Evolutionary conservation across 1,140 invertebrate species (phyloP).

Genomic region (Coenobita brevimanus): DNA sequence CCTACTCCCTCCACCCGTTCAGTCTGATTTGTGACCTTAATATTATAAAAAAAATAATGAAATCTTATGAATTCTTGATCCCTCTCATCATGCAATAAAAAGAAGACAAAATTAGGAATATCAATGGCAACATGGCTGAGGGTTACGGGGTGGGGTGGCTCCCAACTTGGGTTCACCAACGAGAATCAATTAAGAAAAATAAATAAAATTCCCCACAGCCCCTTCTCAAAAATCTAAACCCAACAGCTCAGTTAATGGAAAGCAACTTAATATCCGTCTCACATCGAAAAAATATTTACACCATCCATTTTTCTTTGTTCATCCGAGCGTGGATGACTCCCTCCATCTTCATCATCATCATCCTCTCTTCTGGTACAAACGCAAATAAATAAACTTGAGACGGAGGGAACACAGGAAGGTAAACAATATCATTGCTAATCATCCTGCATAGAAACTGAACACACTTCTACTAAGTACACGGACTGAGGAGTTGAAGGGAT

Average conservation of each 20-base stretch:
- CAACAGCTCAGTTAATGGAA: too few relatives aligned
- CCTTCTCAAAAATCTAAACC: too few relatives aligned
- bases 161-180: too few relatives aligned
- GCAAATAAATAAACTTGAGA: neutral
- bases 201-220: too few relatives aligned
- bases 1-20: slow-evolving; percentile 23
- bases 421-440: slow-evolving; percentile 58
- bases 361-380: too few relatives aligned
- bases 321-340: too few relatives aligned
- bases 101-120: slow-evolving; percentile 3
- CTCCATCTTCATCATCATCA: too few relatives aligned
- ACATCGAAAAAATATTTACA: too few relatives aligned
- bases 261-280: too few relatives aligned
- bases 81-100: slow-evolving; percentile 50
- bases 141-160: neutral
- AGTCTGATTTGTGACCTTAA: slow-evolving; percentile 45
- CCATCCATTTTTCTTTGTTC: too few relatives aligned
- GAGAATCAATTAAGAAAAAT: too few relatives aligned
- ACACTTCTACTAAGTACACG: slow-evolving; percentile 57
- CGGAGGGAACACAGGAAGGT: slow-evolving; percentile 36
- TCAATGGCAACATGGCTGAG: slow-evolving; percentile 40
- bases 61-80: slow-evolving; percentile 49
- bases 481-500: slow-evolving; percentile 54
- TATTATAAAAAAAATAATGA: slow-evolving; percentile 4
- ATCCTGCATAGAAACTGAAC: slow-evolving; percentile 16